Evolutionary conservation across 2,797 vertebrate genomes (phyloP).

Genomic region (Melanotaenia boesemani): DNA sequence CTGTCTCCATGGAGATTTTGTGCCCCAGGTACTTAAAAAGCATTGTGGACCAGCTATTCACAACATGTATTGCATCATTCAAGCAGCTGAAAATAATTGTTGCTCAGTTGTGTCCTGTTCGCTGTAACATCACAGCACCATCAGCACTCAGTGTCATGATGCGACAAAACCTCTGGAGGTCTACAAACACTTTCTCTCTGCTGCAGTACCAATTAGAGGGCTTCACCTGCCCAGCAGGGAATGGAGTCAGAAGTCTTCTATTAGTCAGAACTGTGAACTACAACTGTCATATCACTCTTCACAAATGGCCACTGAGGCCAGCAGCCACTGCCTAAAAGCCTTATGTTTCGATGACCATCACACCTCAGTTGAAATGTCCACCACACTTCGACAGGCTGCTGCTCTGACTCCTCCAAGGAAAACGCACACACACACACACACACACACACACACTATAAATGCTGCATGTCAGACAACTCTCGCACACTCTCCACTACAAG

Average conservation of each 20-base stretch:
- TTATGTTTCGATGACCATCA: constrained; percentile 55
- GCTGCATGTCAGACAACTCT: constrained; percentile 48
- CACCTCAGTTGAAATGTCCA: constrained; percentile 8
- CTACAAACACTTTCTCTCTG: constrained; percentile 32
- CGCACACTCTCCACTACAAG: constrained; percentile 11
- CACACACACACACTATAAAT: constrained; percentile 32
- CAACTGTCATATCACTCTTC: constrained; percentile 59
- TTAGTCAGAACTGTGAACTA: constrained; percentile 63
- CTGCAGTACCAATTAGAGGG: constrained; percentile 75
- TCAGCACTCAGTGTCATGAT: constrained; percentile 36
- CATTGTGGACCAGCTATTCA: not conserved
- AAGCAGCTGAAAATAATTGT: constrained; percentile 25
- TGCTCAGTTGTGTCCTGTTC: constrained; percentile 22
- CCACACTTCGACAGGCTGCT: constrained; percentile 43
- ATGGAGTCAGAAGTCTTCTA: constrained; percentile 44
- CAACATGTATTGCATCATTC: not conserved
- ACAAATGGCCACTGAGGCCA: constrained; percentile 55
- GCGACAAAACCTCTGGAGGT: constrained; percentile 61
- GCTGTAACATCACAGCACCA: constrained; percentile 39
- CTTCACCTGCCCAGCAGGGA: constrained; percentile 70
- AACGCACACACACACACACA: constrained; percentile 8
- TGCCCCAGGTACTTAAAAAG: not conserved
- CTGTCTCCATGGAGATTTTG: not conserved
- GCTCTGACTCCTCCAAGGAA: constrained; percentile 39
- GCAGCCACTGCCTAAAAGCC: constrained; percentile 54